phyloP scores from a whole-genome alignment of 2,113 vertebrate species.

The Muscicapa adusta region DNA sequence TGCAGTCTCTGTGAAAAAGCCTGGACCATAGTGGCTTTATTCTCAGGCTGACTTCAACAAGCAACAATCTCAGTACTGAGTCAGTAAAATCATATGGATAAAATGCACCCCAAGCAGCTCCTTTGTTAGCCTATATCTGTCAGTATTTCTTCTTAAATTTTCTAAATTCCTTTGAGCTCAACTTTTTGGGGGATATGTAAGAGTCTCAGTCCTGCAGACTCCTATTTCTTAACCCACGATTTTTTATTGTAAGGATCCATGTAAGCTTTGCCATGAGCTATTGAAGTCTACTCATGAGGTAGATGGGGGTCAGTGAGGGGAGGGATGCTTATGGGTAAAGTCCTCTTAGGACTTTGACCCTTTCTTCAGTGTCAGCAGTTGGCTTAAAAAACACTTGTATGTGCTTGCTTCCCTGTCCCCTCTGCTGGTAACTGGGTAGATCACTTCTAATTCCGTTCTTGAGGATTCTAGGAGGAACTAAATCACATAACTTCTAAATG shows the following conservation, averaged over 20 bases:
- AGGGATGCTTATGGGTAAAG: not conserved
- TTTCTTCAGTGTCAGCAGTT: not conserved
- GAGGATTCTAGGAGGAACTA: not conserved
- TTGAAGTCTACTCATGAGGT: not conserved
- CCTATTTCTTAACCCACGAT: not conserved
- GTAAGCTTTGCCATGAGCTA: not conserved
- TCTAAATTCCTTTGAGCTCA: not conserved
- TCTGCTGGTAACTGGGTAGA: not conserved
- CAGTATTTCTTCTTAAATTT: not conserved
- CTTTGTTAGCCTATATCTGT: not conserved
- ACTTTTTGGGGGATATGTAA: not conserved
- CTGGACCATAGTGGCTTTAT: not conserved
- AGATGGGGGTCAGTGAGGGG: not conserved
- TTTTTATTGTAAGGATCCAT: not conserved
- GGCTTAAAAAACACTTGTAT: not conserved
- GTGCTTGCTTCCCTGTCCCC: not conserved
- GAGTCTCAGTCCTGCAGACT: accelerated
- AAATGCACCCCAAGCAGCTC: not conserved
- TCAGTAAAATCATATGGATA: not conserved
- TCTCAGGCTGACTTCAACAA: not conserved
- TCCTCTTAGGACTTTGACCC: not conserved
- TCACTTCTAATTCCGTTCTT: not conserved
- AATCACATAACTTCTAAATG: not conserved
- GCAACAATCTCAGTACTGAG: not conserved
- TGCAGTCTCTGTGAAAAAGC: not conserved